Base-by-base conservation (phyloP, 2,797 vertebrate species). In the Onychomys torridus region DNA sequence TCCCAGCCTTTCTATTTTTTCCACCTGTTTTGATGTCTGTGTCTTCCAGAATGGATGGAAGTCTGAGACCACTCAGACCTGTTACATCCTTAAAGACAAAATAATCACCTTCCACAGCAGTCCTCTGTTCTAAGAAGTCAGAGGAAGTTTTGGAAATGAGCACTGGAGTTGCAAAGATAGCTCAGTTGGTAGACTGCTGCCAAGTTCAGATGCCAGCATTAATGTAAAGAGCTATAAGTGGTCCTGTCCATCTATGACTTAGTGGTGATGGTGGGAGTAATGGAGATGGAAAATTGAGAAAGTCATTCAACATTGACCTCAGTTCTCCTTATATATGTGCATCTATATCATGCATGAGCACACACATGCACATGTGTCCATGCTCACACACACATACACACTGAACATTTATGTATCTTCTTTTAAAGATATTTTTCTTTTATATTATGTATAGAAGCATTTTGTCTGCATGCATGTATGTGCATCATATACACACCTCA, bases 11-110 rank as follows among this genome's bases (percentile, higher is more conserved):
- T 59, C 55, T 34, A 85, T 40, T 17, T 52, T 40, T 5, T 0
- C 4, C 13, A 79, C 27, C 65, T 81, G 43, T 89, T 97, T 96
- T 97, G 89, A 96, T 97, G 96, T 96, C 2, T 96, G 75, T 46
- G 27, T 73, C n/a, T 96, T 23, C 57, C 73, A 90, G 43, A 43
- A 43, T 5, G 57, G 81, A 77, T 90, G 61, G 23, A 96, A 37
- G 81, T 91, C 82, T 89, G 83, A 83, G 65, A 93, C 59, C 76
- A 88, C 89, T 82, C 11, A 57, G 19, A 90, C 75, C 40, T 76
- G 21, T 92, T 90, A 6, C 43, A 27, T 78, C 19, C 73, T 73
- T 88, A 63, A 88, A 92, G 85, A 92, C 25, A 59, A 67, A 90
- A 95, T 23, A 92, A 57, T 84, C 77, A 1, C 7, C 32, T 83